Base-by-base conservation (phyloP, 2,888 invertebrate species). In the Polyommatus iphigenia region DNA sequence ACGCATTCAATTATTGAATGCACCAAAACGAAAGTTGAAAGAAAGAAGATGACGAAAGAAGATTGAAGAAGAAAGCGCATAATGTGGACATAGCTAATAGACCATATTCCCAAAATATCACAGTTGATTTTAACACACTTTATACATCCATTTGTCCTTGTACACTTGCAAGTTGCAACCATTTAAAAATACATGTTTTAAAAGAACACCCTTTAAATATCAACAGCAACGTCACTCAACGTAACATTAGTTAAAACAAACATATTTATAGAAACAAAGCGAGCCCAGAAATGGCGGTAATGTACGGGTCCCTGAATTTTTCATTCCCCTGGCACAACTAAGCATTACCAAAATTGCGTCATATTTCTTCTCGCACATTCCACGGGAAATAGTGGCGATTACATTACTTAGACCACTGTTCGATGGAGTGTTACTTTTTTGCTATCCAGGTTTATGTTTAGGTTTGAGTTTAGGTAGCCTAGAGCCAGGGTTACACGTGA, bases 331-430 rank as follows among this genome's bases (percentile, higher is more conserved):
- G 92, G 91, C 92, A 92, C 93, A 92, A 93, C 91, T 92, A 90
- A 91, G 90, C 93, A 93, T 94, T 93, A 94, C 92, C 89, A 88
- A 92, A 93, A 94, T 94, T 94, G 93, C 93, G 90, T 92, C 92
- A 93, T 93, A 93, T 93, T 93, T 94, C 92, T 93, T 92, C 89
- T 88, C 89, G 88, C 91, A 89, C 90, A 89, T 87, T 87, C 85
- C 84, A 83, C 84, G 85, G 89, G 86, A 89, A 92, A 91, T 92
- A 93, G 92, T 92, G 88, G 89, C 90, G 88, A 89, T 86, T 86
- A 85, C 84, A 87, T 88, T 84, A 84, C 84, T 85, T 83, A 87
- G 87, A 10, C 67, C 67, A 67, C 67, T 29, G 29, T 29, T 67
- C 67, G 67, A 67, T 67, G 67, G 67, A 67, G 62, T 67, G 67